A percentile compares a stretch with the other conserved stretches of the same genome.
These are phyloP conservation scores for Drosophila nannoptera DNA, from an alignment of 1,140 invertebrate genomes.

Conservation along the genomic window DNA sequence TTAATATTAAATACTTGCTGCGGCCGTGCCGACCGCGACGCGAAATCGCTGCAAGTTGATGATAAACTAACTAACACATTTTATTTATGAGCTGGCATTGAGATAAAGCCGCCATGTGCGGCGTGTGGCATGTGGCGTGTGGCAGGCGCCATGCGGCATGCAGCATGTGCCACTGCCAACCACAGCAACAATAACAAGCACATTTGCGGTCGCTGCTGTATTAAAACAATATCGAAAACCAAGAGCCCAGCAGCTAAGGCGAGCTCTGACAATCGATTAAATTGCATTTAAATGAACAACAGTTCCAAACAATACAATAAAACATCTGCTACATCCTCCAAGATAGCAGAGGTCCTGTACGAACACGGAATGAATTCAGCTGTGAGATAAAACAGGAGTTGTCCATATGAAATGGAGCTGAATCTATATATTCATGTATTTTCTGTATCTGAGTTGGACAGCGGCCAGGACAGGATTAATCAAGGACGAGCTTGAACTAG, in stretches of 20 bases:
- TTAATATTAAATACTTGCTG: constrained; percentile 38
- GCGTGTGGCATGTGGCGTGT: constrained; percentile 24
- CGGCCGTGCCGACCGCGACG: constrained; percentile 46
- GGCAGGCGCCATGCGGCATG: constrained; percentile 25
- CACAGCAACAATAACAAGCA: constrained; percentile 31
- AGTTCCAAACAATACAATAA: background rate
- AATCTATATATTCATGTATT: too few species aligned
- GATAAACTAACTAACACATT: constrained; percentile 69
- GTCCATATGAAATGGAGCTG: too few species aligned
- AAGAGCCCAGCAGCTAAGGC: background rate
- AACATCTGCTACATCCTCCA: background rate
- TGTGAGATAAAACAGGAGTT: too few species aligned
- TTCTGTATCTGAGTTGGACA: too few species aligned
- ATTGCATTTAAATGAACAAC: constrained; percentile 7
- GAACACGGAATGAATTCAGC: too few species aligned
- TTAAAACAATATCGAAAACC: constrained; percentile 31
- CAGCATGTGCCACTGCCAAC: constrained; percentile 37
- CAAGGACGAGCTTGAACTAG: too few species aligned
- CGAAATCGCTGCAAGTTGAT: constrained; percentile 51
- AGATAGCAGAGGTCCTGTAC: too few species aligned
- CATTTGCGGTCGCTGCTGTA: constrained; percentile 45
- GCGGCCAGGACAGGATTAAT: too few species aligned
- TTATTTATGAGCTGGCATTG: constrained; percentile 61
- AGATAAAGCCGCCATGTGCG: constrained; percentile 36
- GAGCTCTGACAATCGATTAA: constrained; percentile 1